Base-by-base conservation (phyloP, 2,888 invertebrate species). In the Stratiomys singularior region DNA sequence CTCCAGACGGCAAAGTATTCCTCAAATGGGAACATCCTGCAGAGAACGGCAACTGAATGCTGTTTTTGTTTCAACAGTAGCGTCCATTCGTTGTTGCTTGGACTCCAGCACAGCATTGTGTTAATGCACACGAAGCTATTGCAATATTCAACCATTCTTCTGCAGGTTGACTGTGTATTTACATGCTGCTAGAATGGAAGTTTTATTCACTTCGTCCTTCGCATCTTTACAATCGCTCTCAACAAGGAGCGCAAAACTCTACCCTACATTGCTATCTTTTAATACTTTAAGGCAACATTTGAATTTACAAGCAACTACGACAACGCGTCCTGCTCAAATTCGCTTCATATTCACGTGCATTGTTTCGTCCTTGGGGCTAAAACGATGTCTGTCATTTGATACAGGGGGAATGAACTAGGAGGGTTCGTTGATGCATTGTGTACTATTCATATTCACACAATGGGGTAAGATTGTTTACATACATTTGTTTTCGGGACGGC, bases 261-360 rank as follows among this genome's bases (percentile, higher is more conserved):
- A 9, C 9, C 5, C 9, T 37, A n/a, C n/a, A n/a, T 37, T 37
- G 37, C 5, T 37, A 9, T 30, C 25, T 60, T 18, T 28, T 37
- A 37, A 66, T 9, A 66, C 21, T 66, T 28, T 37, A 30, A 66
- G 66, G 37, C 30, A 66, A 66, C 37, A 66, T 66, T 66, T 66
- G 66, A 66, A 37, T 66, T 37, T 66, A 1, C n/a, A n/a, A 66
- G 21, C 66, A 18, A n/a, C 15, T 13, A 52, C 52, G 15, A 52
- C 15, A 52, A 18, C 4, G n/a, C 37, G 3, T 9, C 37, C 66
- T 21, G 23, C 9, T n/a, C n/a, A 63, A 63, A 63, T 63, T 63
- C 63, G 21, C 21, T 30, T 66, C 27, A n/a, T 66, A 52, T 30
- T 15, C 66, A 1, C n/a, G 18, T 30, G 37, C 37, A 28, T 66